These are phyloP conservation scores for Actinia tenebrosa DNA, from an alignment of 64 coral and sea anemone genomes.

Conservation along the genomic window DNA sequence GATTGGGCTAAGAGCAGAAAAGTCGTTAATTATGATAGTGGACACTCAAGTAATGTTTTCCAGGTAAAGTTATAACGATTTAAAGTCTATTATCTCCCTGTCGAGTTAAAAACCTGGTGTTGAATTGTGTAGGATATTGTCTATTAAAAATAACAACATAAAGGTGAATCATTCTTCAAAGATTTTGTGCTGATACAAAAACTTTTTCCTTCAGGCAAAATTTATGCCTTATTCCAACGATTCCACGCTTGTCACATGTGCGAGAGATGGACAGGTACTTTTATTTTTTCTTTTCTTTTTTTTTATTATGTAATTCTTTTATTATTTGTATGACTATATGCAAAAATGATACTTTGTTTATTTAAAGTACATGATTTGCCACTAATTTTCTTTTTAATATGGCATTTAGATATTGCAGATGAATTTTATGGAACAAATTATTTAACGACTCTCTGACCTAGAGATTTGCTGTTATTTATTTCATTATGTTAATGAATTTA, in stretches of 20 bases:
- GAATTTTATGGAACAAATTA: too few relatives aligned
- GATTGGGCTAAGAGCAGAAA: constrained; percentile 97
- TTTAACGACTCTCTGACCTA: too few relatives aligned
- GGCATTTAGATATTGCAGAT: too few relatives aligned
- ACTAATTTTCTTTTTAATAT: too few relatives aligned
- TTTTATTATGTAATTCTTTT: neutral
- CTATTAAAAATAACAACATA: neutral
- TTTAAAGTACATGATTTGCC: too few relatives aligned
- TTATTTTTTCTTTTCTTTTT: neutral
- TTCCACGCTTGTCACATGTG: constrained; percentile 89
- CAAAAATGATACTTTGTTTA: too few relatives aligned
- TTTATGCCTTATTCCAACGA: constrained; percentile 95
- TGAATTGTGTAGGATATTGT: neutral
- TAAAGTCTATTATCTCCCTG: neutral
- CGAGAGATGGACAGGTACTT: constrained; percentile 93
- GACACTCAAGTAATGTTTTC: constrained; percentile 95
- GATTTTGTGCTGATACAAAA: neutral
- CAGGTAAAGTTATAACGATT: constrained; percentile 47
- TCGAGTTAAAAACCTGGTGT: neutral
- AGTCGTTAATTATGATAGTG: constrained; percentile 84
- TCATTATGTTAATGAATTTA: too few relatives aligned
- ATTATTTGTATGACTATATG: neutral
- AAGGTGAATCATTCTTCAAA: neutral
- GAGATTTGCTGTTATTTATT: too few relatives aligned
- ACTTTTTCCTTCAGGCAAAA: constrained; percentile 58